Evolutionary conservation across 2,797 vertebrate species (phyloP), one percentile per base, ranked within the genome.

Genomic region (Morus bassanus): DNA sequence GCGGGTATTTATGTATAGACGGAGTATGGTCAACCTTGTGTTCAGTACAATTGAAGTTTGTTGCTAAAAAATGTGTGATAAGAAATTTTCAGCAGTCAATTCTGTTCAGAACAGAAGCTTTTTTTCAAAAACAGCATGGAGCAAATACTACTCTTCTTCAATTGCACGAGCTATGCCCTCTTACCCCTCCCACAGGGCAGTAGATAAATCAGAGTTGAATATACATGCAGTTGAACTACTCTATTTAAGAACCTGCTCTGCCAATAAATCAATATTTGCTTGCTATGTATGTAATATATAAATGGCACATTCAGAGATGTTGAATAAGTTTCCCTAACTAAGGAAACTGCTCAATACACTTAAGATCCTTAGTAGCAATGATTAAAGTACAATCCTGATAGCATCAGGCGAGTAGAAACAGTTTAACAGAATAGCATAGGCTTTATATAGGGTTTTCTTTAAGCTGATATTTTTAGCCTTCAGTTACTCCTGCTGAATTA

Each of bases 231-330:
- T 56, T 78, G 75, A 89, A 78, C 25, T 65, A 12, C 64, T 79
- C 22, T 88, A 1, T 75, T 81, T 37, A 68, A 60, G 43, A 76
- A 51, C 21, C 28, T 69, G 8, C 72, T 92, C 57, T 50, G 41
- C 53, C 75, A 80, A 68, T 83, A 95, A 92, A 89, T 74, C 77
- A 83, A 31, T 85, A 68, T 72, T 94, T 92, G 61, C 64, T 75
- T 91, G 56, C 48, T 91, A 53, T 23, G 7, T 85, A 76, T 68
- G 37, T 64, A 59, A 69, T 72, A 46, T 48, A 69, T 57, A 88
- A 85, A 89, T 51, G 79, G 46, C 46, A 75, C 18, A 18, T 89
- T 80, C 39, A 51, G 51, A 83, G 87, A 67, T 60, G 61, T 60
- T 85, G 63, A 73, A 15, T 67, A 82, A 76, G 75, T 54, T 94